Evolutionary conservation across 2,113 vertebrate genomes (phyloP).

Genomic region (Chlorocebus sabaeus): DNA sequence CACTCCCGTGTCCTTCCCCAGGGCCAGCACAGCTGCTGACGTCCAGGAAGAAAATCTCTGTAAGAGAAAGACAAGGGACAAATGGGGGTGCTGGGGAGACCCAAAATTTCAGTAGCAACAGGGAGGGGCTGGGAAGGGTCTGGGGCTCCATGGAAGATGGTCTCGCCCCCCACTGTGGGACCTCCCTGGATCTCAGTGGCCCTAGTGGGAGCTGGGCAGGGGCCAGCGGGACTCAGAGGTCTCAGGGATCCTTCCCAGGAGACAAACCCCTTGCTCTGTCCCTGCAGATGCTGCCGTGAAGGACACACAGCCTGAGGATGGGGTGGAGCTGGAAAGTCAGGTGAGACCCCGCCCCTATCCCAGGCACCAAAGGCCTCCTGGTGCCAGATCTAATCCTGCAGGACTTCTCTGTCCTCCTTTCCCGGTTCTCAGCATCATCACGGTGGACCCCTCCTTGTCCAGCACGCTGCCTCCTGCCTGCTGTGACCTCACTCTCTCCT

Average conservation of each 20-base stretch:
- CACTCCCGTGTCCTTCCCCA: background rate
- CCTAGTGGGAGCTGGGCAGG: rapidly evolving
- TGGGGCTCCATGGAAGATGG: background rate
- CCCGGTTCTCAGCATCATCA: rapidly evolving
- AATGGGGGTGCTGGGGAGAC: background rate
- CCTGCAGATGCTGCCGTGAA: background rate
- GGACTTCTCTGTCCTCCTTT: too few species aligned
- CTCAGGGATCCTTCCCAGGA: background rate
- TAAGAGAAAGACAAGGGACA: background rate
- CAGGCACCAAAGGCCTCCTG: background rate
- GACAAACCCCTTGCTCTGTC: background rate
- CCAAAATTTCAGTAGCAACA: background rate
- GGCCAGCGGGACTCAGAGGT: rapidly evolving
- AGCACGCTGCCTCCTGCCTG: too few species aligned
- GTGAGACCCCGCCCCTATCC: background rate
- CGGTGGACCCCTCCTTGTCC: too few species aligned
- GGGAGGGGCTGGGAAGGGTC: background rate
- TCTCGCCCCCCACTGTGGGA: rapidly evolving
- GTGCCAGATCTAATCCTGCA: too few species aligned
- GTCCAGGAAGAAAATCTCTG: background rate
- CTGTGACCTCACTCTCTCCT: too few species aligned
- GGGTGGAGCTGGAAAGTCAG: background rate
- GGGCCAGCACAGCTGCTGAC: background rate
- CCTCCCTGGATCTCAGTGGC: background rate
- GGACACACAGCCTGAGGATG: background rate